Conservation (phyloP, 2,888 invertebrate genomes). For the Ariolimax columbianus region DNA sequence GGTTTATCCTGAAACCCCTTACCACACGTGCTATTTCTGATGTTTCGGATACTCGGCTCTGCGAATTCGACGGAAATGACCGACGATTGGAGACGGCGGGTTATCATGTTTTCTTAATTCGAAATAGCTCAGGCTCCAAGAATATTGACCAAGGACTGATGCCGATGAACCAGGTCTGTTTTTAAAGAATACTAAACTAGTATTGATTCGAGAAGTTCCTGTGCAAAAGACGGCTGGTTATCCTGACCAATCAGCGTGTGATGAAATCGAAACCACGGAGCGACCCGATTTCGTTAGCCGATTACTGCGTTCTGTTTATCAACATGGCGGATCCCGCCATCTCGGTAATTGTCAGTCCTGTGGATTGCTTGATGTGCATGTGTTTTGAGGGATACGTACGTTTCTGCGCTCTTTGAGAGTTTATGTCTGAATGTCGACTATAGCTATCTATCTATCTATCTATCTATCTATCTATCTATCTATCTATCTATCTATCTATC, state of each 20-base stretch:
- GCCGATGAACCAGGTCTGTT: slow-evolving; percentile 11
- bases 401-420: too few species aligned
- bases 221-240: not conserved
- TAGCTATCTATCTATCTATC: too few species aligned
- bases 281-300: not conserved
- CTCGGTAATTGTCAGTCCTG: too few species aligned
- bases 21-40: not conserved
- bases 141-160: slow-evolving; percentile 34
- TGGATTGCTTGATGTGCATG: too few species aligned
- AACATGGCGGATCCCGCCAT: not conserved
- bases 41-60: not conserved
- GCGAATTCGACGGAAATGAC: not conserved
- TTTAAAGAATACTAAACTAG: not conserved
- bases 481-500: too few species aligned
- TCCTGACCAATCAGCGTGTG: not conserved
- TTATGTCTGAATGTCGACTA: too few species aligned
- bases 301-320: not conserved
- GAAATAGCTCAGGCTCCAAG: not conserved
- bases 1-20: not conserved
- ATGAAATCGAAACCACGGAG: not conserved
- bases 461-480: too few species aligned
- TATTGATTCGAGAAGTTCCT: slow-evolving; percentile 3
- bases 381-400: too few species aligned
- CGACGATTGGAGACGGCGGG: not conserved
- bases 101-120: slow-evolving; percentile 32